These are phyloP conservation scores for Chironex yamaguchii DNA, from an alignment of 30 jellyfish, hydroid and myxozoan genomes.

Conservation along the genomic window DNA sequence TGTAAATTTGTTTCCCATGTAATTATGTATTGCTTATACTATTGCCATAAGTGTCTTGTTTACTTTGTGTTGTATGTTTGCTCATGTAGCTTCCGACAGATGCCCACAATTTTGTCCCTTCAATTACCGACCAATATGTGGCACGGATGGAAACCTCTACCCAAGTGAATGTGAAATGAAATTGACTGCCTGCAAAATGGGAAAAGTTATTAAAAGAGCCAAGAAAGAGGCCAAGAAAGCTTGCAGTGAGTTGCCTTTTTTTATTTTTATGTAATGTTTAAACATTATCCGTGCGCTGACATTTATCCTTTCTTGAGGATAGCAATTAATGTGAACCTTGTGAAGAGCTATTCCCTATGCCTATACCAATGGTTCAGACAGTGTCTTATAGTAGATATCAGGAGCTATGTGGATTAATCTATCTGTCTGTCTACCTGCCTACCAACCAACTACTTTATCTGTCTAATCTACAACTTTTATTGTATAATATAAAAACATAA, in stretches of 20 bases:
- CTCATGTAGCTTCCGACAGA: constrained; percentile 15
- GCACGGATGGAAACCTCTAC: constrained; percentile 73
- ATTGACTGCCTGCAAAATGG: constrained; percentile 72
- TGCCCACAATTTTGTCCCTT: constrained; percentile 83
- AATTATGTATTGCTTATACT: neutral
- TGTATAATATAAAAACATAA: too few relatives aligned
- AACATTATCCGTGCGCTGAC: neutral
- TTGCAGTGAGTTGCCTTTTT: constrained; percentile 50
- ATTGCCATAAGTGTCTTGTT: neutral
- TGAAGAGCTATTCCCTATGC: too few relatives aligned
- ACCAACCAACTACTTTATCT: too few relatives aligned
- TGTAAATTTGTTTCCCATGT: neutral
- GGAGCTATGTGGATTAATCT: too few relatives aligned
- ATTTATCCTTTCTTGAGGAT: too few relatives aligned
- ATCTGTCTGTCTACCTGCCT: too few relatives aligned
- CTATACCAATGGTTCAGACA: too few relatives aligned
- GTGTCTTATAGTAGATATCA: too few relatives aligned
- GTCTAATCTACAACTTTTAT: too few relatives aligned
- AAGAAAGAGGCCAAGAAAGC: constrained; percentile 39
- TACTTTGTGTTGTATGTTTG: too few relatives aligned
- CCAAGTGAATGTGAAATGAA: constrained; percentile 84
- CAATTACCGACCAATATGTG: constrained; percentile 61
- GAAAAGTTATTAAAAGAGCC: constrained; percentile 17
- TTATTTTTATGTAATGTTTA: neutral
- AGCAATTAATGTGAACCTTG: too few relatives aligned